Evolutionary conservation across 2,888 invertebrate species (phyloP), one percentile per base, ranked within the genome.

Genomic region (Campoplex nolae): DNA sequence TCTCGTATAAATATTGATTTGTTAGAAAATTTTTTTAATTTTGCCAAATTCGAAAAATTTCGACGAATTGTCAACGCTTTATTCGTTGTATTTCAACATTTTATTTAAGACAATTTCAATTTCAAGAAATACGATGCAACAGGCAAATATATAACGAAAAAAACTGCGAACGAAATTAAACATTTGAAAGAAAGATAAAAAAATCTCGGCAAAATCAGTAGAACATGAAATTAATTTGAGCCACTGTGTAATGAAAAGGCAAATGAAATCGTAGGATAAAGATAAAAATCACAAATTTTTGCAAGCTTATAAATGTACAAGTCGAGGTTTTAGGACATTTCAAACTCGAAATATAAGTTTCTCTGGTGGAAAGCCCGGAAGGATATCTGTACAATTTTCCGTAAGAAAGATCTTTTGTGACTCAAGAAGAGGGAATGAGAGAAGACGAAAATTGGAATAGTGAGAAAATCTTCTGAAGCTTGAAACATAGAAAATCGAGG

Each of bases 401-500:
- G 4, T 32, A 7, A 32, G 62, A 16, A 32, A 16, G 32, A 62
- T 62, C 62, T 32, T 62, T 62, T 62, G 62, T 62, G 32, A 62
- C 32, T 62, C 18, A 0, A 28, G 7, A 32, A 38, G 70, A 71
- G 23, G 67, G 16, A 18, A 6, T 18, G 51, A 51, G 16, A 51
- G 16, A 58, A 23, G 23, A 23, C 56, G 23, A 11, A 23, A 58
- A 28, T 28, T 28, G 23, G 58, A 28, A 11, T 11, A 80, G 28
- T 3, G 28, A 45, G n/a, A 32, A 42, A 6, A 75, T 48, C 58
- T 45, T 78, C n/a, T 56, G 42, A n/a, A 42, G 54, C 77, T 67
- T 42, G 58, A 58, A 71, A 62, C 51, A 58, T 16, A 1, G 28
- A 58, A 4, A 1, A 2, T 58, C 28, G 13, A 28, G 58, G 62